Percentiles rank a stretch among this genome's conserved stretches.
phyloP scores from a whole-genome alignment of 2,888 invertebrate genomes.

The Drosophila hamatofila region DNA sequence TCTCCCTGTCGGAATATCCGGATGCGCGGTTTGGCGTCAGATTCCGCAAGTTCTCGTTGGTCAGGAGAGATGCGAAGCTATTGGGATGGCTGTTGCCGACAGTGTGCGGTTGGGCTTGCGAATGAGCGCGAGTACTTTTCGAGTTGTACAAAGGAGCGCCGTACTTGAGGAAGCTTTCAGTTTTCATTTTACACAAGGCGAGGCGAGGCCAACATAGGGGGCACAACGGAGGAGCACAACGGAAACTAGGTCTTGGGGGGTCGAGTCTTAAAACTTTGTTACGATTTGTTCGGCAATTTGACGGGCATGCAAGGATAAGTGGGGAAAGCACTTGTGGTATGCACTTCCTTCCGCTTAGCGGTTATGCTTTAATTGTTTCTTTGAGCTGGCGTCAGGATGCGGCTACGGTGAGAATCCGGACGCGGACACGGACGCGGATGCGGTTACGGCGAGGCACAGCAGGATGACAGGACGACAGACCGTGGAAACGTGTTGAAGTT shows the following conservation, averaged over 20 bases:
- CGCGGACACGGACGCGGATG: conserved; percentile 12
- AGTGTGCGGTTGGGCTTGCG: conserved; percentile 66
- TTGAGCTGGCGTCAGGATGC: conserved; percentile 47
- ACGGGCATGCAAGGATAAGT: conserved; percentile 59
- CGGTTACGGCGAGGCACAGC: conserved; percentile 8
- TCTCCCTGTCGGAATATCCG: conserved; percentile 82
- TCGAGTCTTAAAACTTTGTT: conserved; percentile 58
- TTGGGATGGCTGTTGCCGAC: conserved; percentile 50
- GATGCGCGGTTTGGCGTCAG: conserved; percentile 55
- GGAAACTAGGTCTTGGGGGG: conserved; percentile 40
- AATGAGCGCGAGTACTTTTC: conserved; percentile 77
- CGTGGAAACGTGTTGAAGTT: conserved; percentile 67
- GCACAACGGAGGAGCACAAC: conserved; percentile 18
- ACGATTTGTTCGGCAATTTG: conserved; percentile 47
- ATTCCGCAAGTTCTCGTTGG: conserved; percentile 68
- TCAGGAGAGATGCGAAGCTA: conserved; percentile 57
- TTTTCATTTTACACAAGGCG: conserved; percentile 82
- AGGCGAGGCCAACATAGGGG: conserved; percentile 41
- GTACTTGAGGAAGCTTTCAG: conserved; percentile 81
- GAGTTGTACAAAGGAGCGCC: conserved; percentile 80
- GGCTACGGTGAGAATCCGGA: conserved; percentile 7
- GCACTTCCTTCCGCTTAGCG: conserved; percentile 73
- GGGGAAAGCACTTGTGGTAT: conserved; percentile 66
- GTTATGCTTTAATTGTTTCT: conserved; percentile 75
- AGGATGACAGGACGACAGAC: conserved; percentile 51